A percentile compares a stretch with the other conserved stretches of the same genome.
Evolutionary conservation across 2,888 invertebrate genomes (phyloP).

Genomic region (Amphipyra berbera): DNA sequence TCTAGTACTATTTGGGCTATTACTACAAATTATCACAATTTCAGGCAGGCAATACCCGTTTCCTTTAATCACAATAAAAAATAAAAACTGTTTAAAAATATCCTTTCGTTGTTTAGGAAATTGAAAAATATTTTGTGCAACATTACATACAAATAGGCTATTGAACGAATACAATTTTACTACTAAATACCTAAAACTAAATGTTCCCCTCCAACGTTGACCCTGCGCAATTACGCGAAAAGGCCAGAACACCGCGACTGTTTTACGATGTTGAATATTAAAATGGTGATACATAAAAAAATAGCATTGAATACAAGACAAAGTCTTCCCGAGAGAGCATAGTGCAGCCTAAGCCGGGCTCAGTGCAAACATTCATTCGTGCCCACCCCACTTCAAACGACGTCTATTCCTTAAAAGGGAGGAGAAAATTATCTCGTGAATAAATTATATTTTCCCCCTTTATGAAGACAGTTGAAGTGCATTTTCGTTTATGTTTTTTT

Average conservation of each 20-base stretch:
- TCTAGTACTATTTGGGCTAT: too few relatives aligned
- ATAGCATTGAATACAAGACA: conserved; percentile 62
- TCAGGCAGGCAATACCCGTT: background rate
- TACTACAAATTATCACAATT: background rate
- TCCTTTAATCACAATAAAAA: background rate
- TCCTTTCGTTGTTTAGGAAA: background rate
- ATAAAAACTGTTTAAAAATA: conserved; percentile 2
- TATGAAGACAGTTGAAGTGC: conserved; percentile 89
- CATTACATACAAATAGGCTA: conserved; percentile 4
- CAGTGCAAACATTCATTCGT: conserved; percentile 83
- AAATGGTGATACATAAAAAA: conserved; percentile 58
- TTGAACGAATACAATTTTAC: conserved; percentile 9
- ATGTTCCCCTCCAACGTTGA: conserved; percentile 23
- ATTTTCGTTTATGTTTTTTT: conserved; percentile 85
- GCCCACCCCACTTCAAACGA: conserved; percentile 81
- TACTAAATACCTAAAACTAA: conserved; percentile 15
- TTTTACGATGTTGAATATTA: conserved; percentile 52
- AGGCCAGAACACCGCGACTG: conserved; percentile 33
- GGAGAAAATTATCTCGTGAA: conserved; percentile 90
- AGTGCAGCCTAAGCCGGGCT: conserved; percentile 64
- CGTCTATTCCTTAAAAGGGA: conserved; percentile 82
- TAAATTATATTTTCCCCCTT: conserved; percentile 89
- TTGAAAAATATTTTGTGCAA: background rate
- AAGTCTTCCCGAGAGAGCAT: conserved; percentile 63
- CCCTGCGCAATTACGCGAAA: conserved; percentile 47